Evolutionary conservation across 1,140 invertebrate species (phyloP).

Genomic region (Drosophila bocki): DNA sequence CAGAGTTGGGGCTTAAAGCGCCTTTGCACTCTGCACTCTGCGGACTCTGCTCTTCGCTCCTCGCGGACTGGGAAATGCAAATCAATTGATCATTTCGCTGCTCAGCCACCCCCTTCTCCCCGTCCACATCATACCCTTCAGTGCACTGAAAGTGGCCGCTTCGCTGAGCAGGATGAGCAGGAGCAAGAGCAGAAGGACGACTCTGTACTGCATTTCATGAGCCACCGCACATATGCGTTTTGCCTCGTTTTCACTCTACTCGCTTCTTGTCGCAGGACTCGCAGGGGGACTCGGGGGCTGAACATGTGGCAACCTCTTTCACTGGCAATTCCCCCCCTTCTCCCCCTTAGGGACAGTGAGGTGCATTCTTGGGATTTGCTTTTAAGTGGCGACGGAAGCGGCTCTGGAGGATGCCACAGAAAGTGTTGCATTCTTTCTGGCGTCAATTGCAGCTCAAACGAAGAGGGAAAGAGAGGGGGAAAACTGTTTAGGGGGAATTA

Average conservation of each 20-base stretch:
- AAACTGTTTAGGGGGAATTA: slow-evolving; percentile 1
- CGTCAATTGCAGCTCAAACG: slow-evolving; percentile 15
- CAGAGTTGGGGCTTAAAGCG: slow-evolving; percentile 17
- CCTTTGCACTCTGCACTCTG: slow-evolving; percentile 16
- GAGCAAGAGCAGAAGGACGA: not conserved
- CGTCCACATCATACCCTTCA: slow-evolving; percentile 14
- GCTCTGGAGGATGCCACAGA: slow-evolving; percentile 21
- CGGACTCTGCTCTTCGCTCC: slow-evolving; percentile 2
- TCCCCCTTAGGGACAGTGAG: slow-evolving; percentile 26
- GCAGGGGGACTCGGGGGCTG: not conserved
- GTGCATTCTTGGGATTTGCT: slow-evolving; percentile 54
- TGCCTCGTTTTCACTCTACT: slow-evolving; percentile 3
- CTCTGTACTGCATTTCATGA: slow-evolving; percentile 63
- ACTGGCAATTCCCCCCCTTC: slow-evolving; percentile 13
- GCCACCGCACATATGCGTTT: slow-evolving; percentile 54
- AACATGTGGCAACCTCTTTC: slow-evolving; percentile 40
- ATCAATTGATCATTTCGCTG: slow-evolving; percentile 76
- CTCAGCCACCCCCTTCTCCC: not conserved
- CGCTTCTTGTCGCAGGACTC: slow-evolving; percentile 64
- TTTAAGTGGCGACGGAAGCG: slow-evolving; percentile 50
- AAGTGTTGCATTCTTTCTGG: slow-evolving; percentile 67
- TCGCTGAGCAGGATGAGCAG: slow-evolving; percentile 40
- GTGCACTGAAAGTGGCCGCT: slow-evolving; percentile 43
- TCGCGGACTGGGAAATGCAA: slow-evolving; percentile 55
- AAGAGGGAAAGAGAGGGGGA: not conserved